Conservation (phyloP, 2,888 invertebrate genomes). For the Euzophera pinguis region DNA sequence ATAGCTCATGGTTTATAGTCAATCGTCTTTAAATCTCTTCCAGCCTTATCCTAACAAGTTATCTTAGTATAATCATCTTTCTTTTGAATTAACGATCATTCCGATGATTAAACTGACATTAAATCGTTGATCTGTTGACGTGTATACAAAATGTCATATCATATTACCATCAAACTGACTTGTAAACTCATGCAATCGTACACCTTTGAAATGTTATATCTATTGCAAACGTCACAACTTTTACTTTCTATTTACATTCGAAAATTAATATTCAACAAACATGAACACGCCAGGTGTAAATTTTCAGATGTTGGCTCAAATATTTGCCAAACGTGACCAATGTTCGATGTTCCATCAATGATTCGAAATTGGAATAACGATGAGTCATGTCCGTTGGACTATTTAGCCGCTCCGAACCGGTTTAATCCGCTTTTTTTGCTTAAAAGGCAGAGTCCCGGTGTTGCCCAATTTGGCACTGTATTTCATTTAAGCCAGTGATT, state of each 20-base stretch:
- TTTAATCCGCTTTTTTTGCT: constrained; percentile 1
- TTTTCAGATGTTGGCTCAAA: not conserved
- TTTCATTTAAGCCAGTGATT: not conserved
- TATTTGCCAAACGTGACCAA: constrained; percentile 8
- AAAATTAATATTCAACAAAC: constrained; percentile 6
- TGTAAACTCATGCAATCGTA: not conserved
- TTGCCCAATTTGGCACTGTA: not conserved
- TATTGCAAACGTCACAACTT: constrained; percentile 2
- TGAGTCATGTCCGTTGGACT: constrained; percentile 14
- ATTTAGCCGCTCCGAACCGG: constrained; percentile 9
- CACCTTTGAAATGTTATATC: not conserved
- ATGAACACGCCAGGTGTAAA: constrained; percentile 3
- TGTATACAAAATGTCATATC: not conserved
- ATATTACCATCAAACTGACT: constrained; percentile 2
- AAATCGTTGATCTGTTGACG: not conserved
- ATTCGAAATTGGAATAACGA: constrained; percentile 1
- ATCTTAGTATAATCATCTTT: not conserved
- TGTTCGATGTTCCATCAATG: constrained; percentile 1
- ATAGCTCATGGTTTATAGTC: no score
- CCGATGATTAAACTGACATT: not conserved
- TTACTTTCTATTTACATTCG: constrained; percentile 1
- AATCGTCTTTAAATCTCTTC: no score
- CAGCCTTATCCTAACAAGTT: no score
- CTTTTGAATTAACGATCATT: not conserved
- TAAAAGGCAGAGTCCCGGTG: not conserved